phyloP scores from a whole-genome alignment of 2,797 vertebrate species.

The Sebastolobus altivelis region DNA sequence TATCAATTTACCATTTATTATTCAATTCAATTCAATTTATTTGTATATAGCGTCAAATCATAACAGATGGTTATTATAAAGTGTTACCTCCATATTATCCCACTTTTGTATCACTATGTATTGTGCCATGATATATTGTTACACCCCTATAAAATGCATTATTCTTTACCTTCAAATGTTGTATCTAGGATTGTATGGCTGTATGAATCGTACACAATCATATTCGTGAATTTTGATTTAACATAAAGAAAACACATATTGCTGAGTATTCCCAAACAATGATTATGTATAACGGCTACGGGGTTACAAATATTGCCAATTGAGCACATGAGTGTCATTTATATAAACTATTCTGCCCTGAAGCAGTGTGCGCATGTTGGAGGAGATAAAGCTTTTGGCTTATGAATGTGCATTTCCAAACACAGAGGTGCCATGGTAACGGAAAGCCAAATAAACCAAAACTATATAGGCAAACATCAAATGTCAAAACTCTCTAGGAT shows the following conservation, averaged over 20 bases:
- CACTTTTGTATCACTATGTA: neutral
- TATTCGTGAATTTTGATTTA: neutral
- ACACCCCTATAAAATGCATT: constrained; percentile 16
- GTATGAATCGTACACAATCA: neutral
- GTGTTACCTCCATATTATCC: too few species aligned
- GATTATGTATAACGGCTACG: neutral
- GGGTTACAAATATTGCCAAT: constrained; percentile 6
- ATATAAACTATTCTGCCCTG: neutral
- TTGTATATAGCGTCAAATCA: too few species aligned
- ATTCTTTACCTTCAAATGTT: neutral
- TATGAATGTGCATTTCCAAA: constrained; percentile 75
- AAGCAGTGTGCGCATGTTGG: constrained; percentile 15
- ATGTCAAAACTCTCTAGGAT: constrained; percentile 20
- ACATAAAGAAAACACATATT: neutral
- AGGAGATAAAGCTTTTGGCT: constrained; percentile 11
- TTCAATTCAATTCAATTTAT: too few species aligned
- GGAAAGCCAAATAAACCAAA: constrained; percentile 60
- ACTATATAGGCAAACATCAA: constrained; percentile 56
- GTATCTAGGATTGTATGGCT: neutral
- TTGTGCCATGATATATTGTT: constrained; percentile 32
- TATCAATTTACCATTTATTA: too few species aligned
- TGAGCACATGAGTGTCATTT: neutral
- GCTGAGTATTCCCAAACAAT: constrained; percentile 4
- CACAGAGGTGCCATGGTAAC: constrained; percentile 52
- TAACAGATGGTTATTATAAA: too few species aligned